Evolutionary conservation across 2,888 invertebrate genomes (phyloP), one percentile per base, ranked within the genome.

Genomic region (Morpho deidamia): DNA sequence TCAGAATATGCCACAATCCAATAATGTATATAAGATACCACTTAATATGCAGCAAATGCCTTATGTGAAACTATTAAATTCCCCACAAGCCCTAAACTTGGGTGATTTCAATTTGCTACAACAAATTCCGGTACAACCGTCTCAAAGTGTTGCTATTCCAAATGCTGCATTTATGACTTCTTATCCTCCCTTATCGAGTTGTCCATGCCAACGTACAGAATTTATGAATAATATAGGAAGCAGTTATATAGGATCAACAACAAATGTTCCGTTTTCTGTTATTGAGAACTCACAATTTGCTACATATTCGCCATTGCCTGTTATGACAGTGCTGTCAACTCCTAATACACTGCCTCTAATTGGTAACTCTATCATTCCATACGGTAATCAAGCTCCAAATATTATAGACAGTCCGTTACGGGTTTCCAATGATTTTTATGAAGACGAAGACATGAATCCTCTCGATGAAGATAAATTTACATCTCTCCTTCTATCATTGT

Each of bases 391-490:
- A 48, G 33, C 39, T 67, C 11, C 53, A 68, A 48, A 43, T 64
- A 69, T 44, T 40, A 10, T 47, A 4, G 39, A 52, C 11, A 54
- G 37, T 23, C 57, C 57, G 1, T 38, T 55, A 14, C 44, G 55
- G 9, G 32, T 51, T 32, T 38, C 45, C 8, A 55, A 49, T 37
- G 42, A 52, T 12, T 35, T 51, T 11, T 12, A 12, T 1, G 7
- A 37, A 8, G 49, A 45, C 10, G 51, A 54, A 7, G 59, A 57
- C 40, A 9, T n/a, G n/a, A 35, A 44, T 12, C 11, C 38, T 33
- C 10, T 11, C 5, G 51, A 51, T 41, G 11, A 37, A 2, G 57
- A 59, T n/a, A 50, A 48, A 51, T 55, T 77, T 47, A 68, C 57
- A 23, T 44, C 61, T 8, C 32, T 57, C 10, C 23, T 59, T n/a